Evolutionary conservation across 2,113 vertebrate genomes (phyloP).

Genomic region (Leuciscus idus): DNA sequence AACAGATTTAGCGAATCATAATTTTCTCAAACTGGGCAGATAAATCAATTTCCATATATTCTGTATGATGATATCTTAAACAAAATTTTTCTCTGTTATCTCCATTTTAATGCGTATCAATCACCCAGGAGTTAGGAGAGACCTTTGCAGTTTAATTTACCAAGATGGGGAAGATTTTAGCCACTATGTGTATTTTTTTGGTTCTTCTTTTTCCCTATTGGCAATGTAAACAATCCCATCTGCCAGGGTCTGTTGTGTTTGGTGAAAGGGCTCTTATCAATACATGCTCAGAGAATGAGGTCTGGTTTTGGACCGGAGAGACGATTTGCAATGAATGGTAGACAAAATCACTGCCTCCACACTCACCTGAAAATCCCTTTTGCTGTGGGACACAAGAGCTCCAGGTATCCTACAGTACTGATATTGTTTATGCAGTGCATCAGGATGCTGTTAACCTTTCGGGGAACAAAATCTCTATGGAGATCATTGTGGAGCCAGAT

Average conservation of each 20-base stretch:
- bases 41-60: neutral
- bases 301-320: neutral
- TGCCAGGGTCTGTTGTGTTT: neutral
- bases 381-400: neutral
- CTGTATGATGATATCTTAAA: neutral
- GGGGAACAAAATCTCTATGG: neutral
- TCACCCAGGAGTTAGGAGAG: neutral
- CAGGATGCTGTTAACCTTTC: neutral
- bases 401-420: neutral
- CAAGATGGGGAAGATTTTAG: neutral
- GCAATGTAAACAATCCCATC: slow-evolving; percentile 1
- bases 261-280: slow-evolving; percentile 5
- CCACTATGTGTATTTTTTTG: neutral
- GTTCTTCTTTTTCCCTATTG: neutral
- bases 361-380: neutral
- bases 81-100: neutral
- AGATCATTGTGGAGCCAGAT: neutral
- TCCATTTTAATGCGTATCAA: neutral
- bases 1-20: neutral
- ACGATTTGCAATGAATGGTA: neutral
- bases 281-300: neutral
- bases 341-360: neutral
- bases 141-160: neutral
- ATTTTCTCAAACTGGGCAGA: neutral
- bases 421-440: neutral